A percentile compares a stretch with the other conserved stretches of the same genome.
These are phyloP conservation scores for Chymomyza procnemis DNA, from an alignment of 2,888 invertebrate species.

Conservation along the genomic window DNA sequence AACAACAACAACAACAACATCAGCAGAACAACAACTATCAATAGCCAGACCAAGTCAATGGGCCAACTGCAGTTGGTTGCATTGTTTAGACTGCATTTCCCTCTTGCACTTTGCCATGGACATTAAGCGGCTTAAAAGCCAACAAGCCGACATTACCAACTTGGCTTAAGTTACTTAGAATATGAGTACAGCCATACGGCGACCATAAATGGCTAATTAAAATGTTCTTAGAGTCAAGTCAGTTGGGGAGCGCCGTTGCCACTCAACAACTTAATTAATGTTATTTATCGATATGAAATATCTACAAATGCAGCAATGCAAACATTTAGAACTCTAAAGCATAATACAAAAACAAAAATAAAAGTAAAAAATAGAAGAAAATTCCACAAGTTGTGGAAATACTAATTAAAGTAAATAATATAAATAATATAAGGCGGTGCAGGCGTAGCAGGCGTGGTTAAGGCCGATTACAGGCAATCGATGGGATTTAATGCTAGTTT, in stretches of 20 bases:
- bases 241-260: conserved; percentile 23
- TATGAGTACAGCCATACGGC: conserved; percentile 16
- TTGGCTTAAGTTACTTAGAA: conserved; percentile 33
- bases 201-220: conserved; percentile 64
- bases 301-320: conserved; percentile 16
- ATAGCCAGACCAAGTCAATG: neutral
- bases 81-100: neutral
- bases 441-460: neutral
- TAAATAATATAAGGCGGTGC: conserved; percentile 54
- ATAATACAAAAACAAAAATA: too few relatives aligned
- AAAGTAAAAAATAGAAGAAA: too few relatives aligned
- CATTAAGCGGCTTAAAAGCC: conserved; percentile 51
- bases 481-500: neutral
- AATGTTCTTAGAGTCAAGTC: conserved; percentile 38
- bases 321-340: neutral
- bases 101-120: neutral
- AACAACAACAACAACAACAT: neutral
- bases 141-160: conserved; percentile 7
- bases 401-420: conserved; percentile 71
- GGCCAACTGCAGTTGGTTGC: neutral
- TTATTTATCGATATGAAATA: conserved; percentile 71
- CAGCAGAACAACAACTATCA: neutral
- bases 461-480: neutral
- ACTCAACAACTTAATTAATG: conserved; percentile 66
- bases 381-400: conserved; percentile 42